Evolutionary conservation across 2,888 invertebrate genomes (phyloP).

Genomic region (Pasiphila rectangulata): DNA sequence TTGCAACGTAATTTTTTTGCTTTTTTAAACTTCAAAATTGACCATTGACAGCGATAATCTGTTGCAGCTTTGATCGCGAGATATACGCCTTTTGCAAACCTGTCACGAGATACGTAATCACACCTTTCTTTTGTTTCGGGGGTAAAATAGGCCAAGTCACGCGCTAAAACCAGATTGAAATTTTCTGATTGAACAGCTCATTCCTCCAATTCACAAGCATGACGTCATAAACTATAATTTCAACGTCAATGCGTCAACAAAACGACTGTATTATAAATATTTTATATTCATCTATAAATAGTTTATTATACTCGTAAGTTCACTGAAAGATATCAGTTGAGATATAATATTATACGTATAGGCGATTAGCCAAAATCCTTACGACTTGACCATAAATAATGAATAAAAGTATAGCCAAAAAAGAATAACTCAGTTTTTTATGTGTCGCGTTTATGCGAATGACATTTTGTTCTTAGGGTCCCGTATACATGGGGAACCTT

Average conservation of each 20-base stretch:
- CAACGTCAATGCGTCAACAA: slow-evolving; percentile 11
- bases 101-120: too few species aligned
- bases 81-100: too few species aligned
- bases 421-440: slow-evolving; percentile 62
- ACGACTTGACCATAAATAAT: slow-evolving; percentile 65
- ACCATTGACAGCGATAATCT: too few species aligned
- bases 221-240: slow-evolving; percentile 12
- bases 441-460: slow-evolving; percentile 54
- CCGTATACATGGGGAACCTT: slow-evolving; percentile 26
- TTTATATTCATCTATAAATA: slow-evolving; percentile 51
- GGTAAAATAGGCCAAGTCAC: too few species aligned
- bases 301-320: slow-evolving; percentile 54
- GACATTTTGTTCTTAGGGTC: slow-evolving; percentile 41
- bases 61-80: too few species aligned
- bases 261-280: slow-evolving; percentile 22
- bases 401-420: slow-evolving; percentile 54
- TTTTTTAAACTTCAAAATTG: too few species aligned
- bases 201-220: slow-evolving; percentile 1
- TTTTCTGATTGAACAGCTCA: not conserved
- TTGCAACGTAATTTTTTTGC: too few species aligned
- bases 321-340: slow-evolving; percentile 50
- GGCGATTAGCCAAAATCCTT: slow-evolving; percentile 67
- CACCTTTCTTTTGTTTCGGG: too few species aligned
- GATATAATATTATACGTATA: slow-evolving; percentile 36
- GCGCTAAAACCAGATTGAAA: not conserved